Evolutionary conservation across 2,113 vertebrate species (phyloP), one percentile per base, ranked within the genome.

Genomic region (Crotalus helleri): DNA sequence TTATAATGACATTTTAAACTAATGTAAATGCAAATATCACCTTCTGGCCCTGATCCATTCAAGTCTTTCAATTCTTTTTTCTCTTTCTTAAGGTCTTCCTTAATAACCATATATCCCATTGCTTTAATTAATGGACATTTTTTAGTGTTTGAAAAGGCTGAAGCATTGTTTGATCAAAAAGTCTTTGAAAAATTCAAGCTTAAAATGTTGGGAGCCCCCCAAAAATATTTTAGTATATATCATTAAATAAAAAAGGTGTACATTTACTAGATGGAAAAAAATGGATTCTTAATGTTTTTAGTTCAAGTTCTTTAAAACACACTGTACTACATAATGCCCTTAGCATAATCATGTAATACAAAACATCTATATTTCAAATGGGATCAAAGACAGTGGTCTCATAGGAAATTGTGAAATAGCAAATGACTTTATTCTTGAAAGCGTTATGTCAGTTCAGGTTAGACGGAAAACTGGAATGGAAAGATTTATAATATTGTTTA

Each of bases 291-390:
- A 21, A 95, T 39, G 0, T 1, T 87, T 91, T 74, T 55, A 39
- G 11, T 12, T 92, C 23, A 3, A 59, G 29, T 33, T 53, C 44
- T 86, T 92, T 93, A 51, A 93, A 93, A 95, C 94, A 1, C 64
- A 94, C 94, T 61, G 94, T 93, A 59, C 85, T 69, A 55, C 0
- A 0, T 0, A 1, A 81, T 93, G 93, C 61, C 90, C 88, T 89
- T 74, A 92, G 26, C 85, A 59, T 33, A 92, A 81, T 44, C 95
- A 92, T 96, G 90, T 92, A 93, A 86, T 57, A 94, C 90, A 92
- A 97, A 96, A 96, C 94, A 92, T 96, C 85, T 51, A n/a, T 69
- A 59, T 81, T 95, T 94, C 94, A 93, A 91, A 95, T 58, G 59
- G 1, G 88, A 94, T 94, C 91, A 74, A 61, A 93, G 44, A 94